Percentiles rank a stretch among this genome's conserved stretches.
phyloP scores from a whole-genome alignment of 2,113 vertebrate genomes.

The Larimichthys polyactis region DNA sequence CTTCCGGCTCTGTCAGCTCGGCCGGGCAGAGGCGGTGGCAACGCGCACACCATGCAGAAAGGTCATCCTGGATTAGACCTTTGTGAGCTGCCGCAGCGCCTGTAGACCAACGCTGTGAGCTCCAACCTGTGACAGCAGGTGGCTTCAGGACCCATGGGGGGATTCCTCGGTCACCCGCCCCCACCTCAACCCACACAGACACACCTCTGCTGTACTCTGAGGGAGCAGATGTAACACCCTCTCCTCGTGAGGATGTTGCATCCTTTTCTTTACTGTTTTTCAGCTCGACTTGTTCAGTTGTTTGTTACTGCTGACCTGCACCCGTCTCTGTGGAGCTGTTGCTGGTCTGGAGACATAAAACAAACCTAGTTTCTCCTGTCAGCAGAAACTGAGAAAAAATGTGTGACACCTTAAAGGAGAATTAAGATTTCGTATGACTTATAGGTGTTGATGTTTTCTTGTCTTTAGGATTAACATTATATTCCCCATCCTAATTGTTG shows the following conservation, averaged over 20 bases:
- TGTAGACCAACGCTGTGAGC: conserved; percentile 39
- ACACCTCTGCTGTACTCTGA: conserved; percentile 24
- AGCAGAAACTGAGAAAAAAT: background rate
- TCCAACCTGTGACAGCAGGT: conserved; percentile 47
- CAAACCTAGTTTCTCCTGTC: background rate
- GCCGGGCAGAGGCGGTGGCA: background rate
- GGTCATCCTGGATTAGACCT: conserved; percentile 66
- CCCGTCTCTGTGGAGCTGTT: conserved; percentile 12
- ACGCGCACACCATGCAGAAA: conserved; percentile 47
- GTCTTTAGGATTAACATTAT: background rate
- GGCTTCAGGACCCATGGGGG: conserved; percentile 7
- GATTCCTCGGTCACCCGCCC: background rate
- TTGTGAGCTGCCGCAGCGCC: conserved; percentile 4
- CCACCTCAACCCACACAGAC: background rate
- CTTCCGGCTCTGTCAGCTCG: conserved; percentile 49
- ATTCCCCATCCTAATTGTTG: no score
- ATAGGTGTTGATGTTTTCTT: background rate
- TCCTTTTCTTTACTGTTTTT: background rate
- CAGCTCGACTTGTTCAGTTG: background rate
- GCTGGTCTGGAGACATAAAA: background rate
- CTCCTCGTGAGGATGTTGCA: conserved; percentile 15
- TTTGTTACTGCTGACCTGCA: conserved; percentile 22
- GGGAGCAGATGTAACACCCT: conserved; percentile 1
- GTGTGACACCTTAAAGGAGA: background rate
- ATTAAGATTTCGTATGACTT: background rate